phyloP scores from a whole-genome alignment of 2,888 invertebrate genomes.

The Phrixothrix hirtus region DNA sequence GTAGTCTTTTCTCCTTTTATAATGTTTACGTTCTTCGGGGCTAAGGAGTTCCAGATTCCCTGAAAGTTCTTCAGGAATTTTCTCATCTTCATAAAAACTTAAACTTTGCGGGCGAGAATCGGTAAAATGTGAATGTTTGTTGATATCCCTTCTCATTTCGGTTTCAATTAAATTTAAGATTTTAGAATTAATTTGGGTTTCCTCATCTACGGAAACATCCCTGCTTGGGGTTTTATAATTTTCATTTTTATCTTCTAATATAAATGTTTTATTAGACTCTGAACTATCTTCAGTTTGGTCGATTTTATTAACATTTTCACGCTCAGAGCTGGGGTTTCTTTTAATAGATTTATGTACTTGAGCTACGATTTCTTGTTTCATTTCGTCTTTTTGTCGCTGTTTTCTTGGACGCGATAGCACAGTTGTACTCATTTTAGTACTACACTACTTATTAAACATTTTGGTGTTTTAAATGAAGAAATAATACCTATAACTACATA shows the following conservation, averaged over 20 bases:
- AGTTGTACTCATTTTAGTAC: conserved; percentile 40
- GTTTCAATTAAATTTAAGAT: conserved; percentile 53
- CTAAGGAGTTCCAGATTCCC: conserved; percentile 55
- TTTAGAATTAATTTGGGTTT: conserved; percentile 62
- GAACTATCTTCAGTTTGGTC: conserved; percentile 48
- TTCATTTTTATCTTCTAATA: conserved; percentile 46
- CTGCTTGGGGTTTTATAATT: conserved; percentile 51
- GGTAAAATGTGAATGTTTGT: conserved; percentile 54
- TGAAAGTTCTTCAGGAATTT: conserved; percentile 54
- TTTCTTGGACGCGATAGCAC: conserved; percentile 45
- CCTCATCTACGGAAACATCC: conserved; percentile 62
- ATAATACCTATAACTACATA: neutral
- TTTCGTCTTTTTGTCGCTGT: conserved; percentile 50
- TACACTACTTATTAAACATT: neutral
- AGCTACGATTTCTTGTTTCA: conserved; percentile 53
- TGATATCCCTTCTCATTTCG: conserved; percentile 54
- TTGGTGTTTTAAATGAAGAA: neutral
- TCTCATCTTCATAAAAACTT: conserved; percentile 57
- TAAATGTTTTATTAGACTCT: conserved; percentile 45
- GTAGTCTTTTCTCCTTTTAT: conserved; percentile 50
- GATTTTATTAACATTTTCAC: conserved; percentile 39
- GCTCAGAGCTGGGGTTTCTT: conserved; percentile 37
- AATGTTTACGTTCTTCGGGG: conserved; percentile 54
- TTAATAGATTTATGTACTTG: conserved; percentile 51
- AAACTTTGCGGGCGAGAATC: conserved; percentile 56